Conservation (phyloP, 2,888 invertebrate species). For the Gerris lacustris region DNA sequence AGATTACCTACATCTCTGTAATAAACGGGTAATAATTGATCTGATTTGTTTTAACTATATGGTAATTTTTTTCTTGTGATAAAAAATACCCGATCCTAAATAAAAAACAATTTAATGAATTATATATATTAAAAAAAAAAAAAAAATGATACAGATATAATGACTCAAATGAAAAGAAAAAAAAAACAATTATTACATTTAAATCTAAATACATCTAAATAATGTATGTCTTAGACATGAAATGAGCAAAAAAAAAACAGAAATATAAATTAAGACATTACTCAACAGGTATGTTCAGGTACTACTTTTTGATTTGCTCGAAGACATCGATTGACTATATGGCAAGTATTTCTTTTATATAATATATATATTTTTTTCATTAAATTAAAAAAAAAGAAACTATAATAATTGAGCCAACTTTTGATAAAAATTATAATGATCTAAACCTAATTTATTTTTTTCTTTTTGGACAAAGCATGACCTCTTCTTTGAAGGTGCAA, state of each 20-base stretch:
- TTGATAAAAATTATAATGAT: background rate
- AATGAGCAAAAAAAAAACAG: background rate
- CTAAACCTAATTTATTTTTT: background rate
- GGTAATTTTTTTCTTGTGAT: too few species aligned
- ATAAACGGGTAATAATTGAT: too few species aligned
- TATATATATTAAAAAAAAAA: too few species aligned
- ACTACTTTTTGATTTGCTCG: slow-evolving; percentile 2
- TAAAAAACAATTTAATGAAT: too few species aligned
- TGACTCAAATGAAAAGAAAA: too few species aligned
- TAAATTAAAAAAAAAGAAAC: background rate
- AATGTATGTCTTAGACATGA: too few species aligned
- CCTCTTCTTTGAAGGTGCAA: background rate
- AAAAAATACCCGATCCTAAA: too few species aligned
- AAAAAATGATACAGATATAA: too few species aligned
- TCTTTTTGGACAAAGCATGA: background rate
- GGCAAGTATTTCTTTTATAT: slow-evolving; percentile 3
- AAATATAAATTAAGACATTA: background rate
- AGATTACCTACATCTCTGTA: too few species aligned
- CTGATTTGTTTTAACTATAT: too few species aligned
- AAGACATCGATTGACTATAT: slow-evolving; percentile 4
- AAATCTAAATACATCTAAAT: too few species aligned
- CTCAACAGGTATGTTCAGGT: slow-evolving; percentile 39
- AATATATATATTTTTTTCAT: background rate
- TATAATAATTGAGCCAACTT: background rate
- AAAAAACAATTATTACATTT: too few species aligned